A percentile compares a stretch with the other conserved stretches of the same genome.
Evolutionary conservation across 2,113 vertebrate species (phyloP).

Genomic region (Cettia cetti): DNA sequence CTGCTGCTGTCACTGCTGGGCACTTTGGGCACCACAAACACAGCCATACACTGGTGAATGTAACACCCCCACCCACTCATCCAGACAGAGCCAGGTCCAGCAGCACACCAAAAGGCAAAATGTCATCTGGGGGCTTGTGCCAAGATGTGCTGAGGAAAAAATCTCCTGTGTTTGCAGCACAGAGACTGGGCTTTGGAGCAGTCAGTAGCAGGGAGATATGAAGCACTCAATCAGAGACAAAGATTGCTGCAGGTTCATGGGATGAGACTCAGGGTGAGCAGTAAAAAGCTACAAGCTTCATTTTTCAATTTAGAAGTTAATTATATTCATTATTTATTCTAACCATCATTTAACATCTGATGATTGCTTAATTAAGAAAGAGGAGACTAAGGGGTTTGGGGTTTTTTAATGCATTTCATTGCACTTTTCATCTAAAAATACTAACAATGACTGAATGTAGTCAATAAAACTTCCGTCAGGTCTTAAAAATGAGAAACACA

Average conservation of each 20-base stretch:
- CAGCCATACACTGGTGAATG: not conserved
- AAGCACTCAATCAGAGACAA: not conserved
- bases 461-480: not conserved
- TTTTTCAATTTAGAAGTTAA: not conserved
- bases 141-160: not conserved
- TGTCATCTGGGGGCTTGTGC: not conserved
- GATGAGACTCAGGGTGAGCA: not conserved
- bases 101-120: not conserved
- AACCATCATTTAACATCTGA: not conserved
- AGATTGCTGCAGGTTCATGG: accelerated
- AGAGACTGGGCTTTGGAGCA: not conserved
- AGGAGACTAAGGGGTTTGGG: not conserved
- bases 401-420: not conserved
- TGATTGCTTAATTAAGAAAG: not conserved
- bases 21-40: not conserved
- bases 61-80: not conserved
- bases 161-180: not conserved
- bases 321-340: not conserved
- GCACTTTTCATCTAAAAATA: not conserved
- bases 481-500: not conserved
- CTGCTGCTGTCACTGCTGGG: not conserved
- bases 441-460: not conserved
- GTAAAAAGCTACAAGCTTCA: not conserved
- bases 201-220: not conserved
- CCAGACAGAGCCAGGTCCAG: accelerated